A percentile compares a stretch with the other conserved stretches of the same genome.
phyloP scores from a whole-genome alignment of 2,888 invertebrate species.

The Amphiduros pacificus region DNA sequence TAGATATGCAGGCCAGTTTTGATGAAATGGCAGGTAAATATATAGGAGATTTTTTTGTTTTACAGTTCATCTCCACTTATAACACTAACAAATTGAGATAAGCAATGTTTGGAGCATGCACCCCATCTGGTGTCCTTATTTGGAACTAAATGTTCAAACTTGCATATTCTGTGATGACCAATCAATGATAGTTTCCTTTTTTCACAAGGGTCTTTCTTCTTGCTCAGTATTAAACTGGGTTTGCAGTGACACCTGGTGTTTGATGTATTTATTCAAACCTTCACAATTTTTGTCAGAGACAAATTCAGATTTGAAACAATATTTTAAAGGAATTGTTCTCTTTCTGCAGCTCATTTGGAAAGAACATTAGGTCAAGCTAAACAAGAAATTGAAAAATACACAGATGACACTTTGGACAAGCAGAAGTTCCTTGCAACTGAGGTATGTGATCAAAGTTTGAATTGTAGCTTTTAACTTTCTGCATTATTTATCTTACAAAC shows the following conservation, averaged over 20 bases:
- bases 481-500: neutral
- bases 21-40: slow-evolving; percentile 51
- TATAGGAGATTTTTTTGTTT: neutral
- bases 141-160: too few species aligned
- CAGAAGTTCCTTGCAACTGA: slow-evolving; percentile 54
- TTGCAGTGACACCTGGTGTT: too few species aligned
- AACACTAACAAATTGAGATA: too few species aligned
- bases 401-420: slow-evolving; percentile 46
- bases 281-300: neutral
- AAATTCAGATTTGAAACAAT: neutral
- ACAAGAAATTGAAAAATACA: slow-evolving; percentile 42
- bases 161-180: too few species aligned
- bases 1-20: slow-evolving; percentile 52
- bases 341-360: slow-evolving; percentile 42
- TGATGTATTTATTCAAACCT: too few species aligned
- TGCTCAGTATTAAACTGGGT: too few species aligned
- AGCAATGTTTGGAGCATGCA: too few species aligned
- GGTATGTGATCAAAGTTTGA: slow-evolving; percentile 29
- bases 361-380: slow-evolving; percentile 39
- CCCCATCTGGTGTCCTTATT: too few species aligned
- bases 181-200: too few species aligned
- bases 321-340: too few species aligned
- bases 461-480: neutral
- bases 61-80: too few species aligned
- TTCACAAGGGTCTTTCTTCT: too few species aligned